phyloP scores from a whole-genome alignment of 2,113 vertebrate species.

The Gopherus evgoodei region DNA sequence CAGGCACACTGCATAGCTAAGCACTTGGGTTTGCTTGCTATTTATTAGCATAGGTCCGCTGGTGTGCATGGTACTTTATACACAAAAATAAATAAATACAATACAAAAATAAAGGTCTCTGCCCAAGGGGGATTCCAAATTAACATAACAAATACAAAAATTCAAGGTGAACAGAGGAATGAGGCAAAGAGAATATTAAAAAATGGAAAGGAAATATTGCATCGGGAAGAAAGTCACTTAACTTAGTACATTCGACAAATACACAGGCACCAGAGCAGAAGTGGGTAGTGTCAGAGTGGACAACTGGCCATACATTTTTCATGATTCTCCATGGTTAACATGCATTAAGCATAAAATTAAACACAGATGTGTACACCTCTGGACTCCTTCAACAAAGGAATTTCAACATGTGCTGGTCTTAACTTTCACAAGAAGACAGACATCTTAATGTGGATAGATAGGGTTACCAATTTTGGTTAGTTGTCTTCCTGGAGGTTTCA shows the following conservation, averaged over 20 bases:
- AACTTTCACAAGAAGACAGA: neutral
- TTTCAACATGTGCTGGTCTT: neutral
- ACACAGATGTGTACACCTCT: neutral
- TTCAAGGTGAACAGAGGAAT: neutral
- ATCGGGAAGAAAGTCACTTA: neutral
- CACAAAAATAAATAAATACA: neutral
- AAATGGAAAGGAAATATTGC: neutral
- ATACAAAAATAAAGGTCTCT: neutral
- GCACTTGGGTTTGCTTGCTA: neutral
- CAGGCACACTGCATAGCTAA: neutral
- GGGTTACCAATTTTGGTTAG: no score
- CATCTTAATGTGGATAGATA: no score
- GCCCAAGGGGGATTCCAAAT: neutral
- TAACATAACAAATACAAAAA: neutral
- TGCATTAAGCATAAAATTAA: neutral
- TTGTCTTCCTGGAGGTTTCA: no score
- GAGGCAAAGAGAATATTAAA: neutral
- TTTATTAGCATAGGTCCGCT: neutral
- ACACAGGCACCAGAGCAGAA: neutral
- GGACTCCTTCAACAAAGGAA: neutral
- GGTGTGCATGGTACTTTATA: neutral
- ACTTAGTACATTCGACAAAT: neutral
- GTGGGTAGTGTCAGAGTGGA: neutral
- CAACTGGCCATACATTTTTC: neutral
- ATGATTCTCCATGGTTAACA: fast-evolving